A percentile compares a stretch with the other conserved stretches of the same genome.
phyloP scores from a whole-genome alignment of 2,797 vertebrate genomes.

The Podarcis lilfordi region DNA sequence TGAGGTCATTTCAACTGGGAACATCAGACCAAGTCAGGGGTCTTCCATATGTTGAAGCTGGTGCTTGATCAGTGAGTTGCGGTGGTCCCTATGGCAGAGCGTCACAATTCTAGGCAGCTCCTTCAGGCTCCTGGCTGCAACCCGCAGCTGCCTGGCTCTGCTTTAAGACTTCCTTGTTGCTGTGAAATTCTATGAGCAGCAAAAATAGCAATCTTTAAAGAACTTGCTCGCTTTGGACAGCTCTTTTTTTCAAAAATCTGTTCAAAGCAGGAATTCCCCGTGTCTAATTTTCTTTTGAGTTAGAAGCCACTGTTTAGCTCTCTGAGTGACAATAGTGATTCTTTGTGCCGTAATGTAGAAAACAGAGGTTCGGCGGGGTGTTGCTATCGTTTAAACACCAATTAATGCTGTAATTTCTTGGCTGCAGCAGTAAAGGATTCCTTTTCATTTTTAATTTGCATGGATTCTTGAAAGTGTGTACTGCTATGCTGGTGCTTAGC shows the following conservation, averaged over 20 bases:
- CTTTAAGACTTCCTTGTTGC: background rate
- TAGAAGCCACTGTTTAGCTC: constrained; percentile 4
- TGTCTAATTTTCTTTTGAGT: constrained; percentile 11
- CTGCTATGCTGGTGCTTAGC: constrained; percentile 19
- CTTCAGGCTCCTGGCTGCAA: background rate
- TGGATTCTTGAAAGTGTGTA: background rate
- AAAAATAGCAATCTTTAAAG: background rate
- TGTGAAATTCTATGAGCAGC: background rate
- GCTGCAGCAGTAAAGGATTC: background rate
- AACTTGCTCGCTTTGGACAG: background rate
- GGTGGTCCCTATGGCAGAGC: no score
- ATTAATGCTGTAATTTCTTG: constrained; percentile 21
- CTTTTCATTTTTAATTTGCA: constrained; percentile 7
- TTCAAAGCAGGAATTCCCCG: constrained; percentile 6
- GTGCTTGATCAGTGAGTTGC: background rate
- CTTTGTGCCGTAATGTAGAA: background rate
- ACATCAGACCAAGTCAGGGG: background rate
- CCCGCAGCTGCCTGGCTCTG: background rate
- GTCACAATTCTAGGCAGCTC: background rate
- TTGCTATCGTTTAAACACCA: background rate
- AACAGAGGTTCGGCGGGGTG: background rate
- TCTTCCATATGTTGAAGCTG: background rate
- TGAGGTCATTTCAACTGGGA: background rate
- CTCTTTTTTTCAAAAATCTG: background rate
- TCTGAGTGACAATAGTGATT: background rate